Conservation (phyloP, 2,888 invertebrate genomes). For the Eremobia ochroleuca region DNA sequence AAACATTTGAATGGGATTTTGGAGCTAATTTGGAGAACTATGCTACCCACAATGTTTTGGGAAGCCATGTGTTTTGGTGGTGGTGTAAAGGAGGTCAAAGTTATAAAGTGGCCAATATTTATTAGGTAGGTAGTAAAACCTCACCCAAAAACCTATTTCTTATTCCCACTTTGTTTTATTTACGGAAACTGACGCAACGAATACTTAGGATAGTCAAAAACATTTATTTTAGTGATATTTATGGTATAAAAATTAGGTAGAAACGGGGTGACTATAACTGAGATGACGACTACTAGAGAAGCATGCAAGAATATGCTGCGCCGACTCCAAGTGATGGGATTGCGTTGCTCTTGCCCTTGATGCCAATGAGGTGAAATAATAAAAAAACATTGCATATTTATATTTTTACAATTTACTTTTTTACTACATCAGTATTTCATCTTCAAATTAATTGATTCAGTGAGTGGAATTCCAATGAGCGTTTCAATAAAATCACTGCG, state of each 20-base stretch:
- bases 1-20: constrained; percentile 22
- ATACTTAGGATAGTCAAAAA: neutral
- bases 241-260: too few relatives aligned
- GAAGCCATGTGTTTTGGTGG: neutral
- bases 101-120: neutral
- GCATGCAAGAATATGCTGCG: too few relatives aligned
- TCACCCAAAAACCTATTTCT: neutral
- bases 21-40: constrained; percentile 2
- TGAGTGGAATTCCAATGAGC: neutral
- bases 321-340: too few relatives aligned
- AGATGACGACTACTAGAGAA: too few relatives aligned
- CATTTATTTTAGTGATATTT: too few relatives aligned
- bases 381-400: too few relatives aligned
- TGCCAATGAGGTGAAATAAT: too few relatives aligned
- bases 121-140: neutral
- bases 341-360: too few relatives aligned
- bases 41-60: neutral
- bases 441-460: neutral
- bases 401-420: too few relatives aligned
- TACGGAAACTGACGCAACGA: neutral
- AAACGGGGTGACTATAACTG: too few relatives aligned
- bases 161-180: neutral
- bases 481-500: too few relatives aligned
- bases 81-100: neutral
- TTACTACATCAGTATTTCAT: neutral